These are phyloP conservation scores for Cheilosia pagana DNA, from an alignment of 2,888 invertebrate genomes.

Conservation along the genomic window DNA sequence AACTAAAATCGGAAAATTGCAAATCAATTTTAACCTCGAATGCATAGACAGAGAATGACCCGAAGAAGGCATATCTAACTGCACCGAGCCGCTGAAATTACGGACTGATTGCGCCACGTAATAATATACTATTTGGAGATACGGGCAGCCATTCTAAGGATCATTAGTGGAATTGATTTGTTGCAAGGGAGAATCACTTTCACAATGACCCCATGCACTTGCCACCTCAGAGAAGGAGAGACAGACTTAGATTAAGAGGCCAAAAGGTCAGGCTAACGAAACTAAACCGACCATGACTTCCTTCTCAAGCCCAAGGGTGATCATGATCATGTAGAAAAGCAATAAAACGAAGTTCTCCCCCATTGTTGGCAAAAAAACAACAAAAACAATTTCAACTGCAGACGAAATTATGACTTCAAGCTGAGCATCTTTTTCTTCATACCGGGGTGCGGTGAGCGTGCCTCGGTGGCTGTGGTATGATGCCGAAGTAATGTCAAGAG, in stretches of 20 bases:
- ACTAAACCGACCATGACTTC: conserved; percentile 12
- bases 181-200: conserved; percentile 32
- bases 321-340: conserved; percentile 27
- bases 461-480: not conserved
- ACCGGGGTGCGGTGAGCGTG: not conserved
- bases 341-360: conserved; percentile 28
- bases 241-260: conserved; percentile 17
- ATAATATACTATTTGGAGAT: conserved; percentile 46
- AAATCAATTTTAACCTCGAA: conserved; percentile 57
- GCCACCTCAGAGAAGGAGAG: conserved; percentile 13
- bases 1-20: conserved; percentile 39
- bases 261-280: conserved; percentile 45
- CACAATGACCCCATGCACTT: conserved; percentile 46
- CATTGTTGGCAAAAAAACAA: conserved; percentile 29
- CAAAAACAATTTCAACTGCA: conserved; percentile 15
- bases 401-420: conserved; percentile 60
- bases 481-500: conserved; percentile 45
- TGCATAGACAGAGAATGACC: conserved; percentile 1
- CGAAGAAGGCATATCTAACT: conserved; percentile 16
- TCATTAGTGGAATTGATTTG: conserved; percentile 35
- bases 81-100: conserved; percentile 35
- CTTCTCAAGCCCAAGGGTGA: conserved; percentile 31
- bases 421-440: conserved; percentile 24
- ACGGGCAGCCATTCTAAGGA: conserved; percentile 7
- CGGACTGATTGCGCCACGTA: conserved; percentile 43